Conservation (phyloP, 2,888 invertebrate genomes). For the Brachypalpus laphriformis region DNA sequence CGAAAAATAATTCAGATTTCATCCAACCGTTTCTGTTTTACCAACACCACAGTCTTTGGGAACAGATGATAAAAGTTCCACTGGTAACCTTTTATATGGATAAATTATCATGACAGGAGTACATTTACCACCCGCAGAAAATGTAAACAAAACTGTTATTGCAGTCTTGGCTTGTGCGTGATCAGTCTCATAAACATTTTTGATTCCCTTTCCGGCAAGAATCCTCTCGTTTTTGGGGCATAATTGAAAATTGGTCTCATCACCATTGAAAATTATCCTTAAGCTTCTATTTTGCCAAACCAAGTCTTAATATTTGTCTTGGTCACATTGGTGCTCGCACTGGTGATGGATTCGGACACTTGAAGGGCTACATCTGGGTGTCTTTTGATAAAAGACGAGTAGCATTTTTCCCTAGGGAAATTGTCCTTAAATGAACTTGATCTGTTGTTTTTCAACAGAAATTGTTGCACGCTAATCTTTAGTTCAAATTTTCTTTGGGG, state of each 20-base stretch:
- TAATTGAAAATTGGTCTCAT: slow-evolving; percentile 19
- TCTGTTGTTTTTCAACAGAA: not conserved
- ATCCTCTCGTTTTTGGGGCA: slow-evolving; percentile 26
- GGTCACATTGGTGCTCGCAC: not conserved
- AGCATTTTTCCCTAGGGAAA: not conserved
- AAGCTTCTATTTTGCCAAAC: not conserved
- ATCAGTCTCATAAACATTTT: slow-evolving; percentile 20
- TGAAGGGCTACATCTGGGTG: slow-evolving; percentile 16
- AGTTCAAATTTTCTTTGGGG: slow-evolving; percentile 1
- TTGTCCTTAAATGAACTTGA: not conserved
- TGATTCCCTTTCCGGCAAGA: slow-evolving; percentile 21
- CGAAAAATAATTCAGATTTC: too few species aligned
- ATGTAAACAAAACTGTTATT: too few species aligned
- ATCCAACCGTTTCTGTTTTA: too few species aligned
- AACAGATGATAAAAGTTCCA: too few species aligned
- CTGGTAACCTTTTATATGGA: too few species aligned
- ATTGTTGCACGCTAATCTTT: too few species aligned
- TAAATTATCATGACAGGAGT: too few species aligned
- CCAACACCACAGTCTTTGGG: too few species aligned
- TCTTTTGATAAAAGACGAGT: slow-evolving; percentile 1
- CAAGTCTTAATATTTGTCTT: not conserved
- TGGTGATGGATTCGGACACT: too few species aligned
- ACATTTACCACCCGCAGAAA: slow-evolving; percentile 8
- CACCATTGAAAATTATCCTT: slow-evolving; percentile 11
- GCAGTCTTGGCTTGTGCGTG: slow-evolving; percentile 4